Base-by-base conservation (phyloP, 1,140 invertebrate species). In the Heliothis virescens region DNA sequence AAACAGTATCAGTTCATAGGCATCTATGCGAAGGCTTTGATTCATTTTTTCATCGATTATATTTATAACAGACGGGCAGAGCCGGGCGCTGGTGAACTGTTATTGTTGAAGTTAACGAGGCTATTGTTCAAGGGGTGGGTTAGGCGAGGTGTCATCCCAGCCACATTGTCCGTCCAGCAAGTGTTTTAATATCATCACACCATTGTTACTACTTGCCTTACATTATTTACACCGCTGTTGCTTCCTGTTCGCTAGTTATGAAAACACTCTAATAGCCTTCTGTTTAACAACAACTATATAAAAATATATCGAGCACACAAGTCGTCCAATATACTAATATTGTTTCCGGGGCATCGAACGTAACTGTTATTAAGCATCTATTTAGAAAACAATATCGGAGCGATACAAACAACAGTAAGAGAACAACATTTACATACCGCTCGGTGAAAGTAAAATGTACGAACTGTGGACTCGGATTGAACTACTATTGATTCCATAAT, bases 51-150 rank as follows among this genome's bases (percentile, higher is more conserved):
- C 50, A 48, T 76, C 50, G 74, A 76, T 34, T 65, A n/a, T n/a
- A n/a, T n/a, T n/a, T n/a, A 55, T 65, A 69, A 34, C 26, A 47
- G 60, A 11, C 12, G 79, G 81, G 73, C 71, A 48, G 81, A 53
- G 79, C 65, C 80, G 79, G 83, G 62, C 76, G 77, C 84, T 82
- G 83, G 75, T 82, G 85, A 82, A 79, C 73, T 86, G 87, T 88
- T 91, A 92, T 94, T 92, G 90, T 92, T 85, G 73, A 83, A 86
- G 81, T 89, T 91, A 92, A 93, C 90, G 89, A 92, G 86, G 67
- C 87, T 79, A 90, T 93, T 94, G 91, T 91, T 90, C 73, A 69
- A 79, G 69, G 80, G 84, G 80, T 79, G 53, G 82, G 79, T 83
- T 86, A 82, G 79, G 72, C 82, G 81, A 88, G 85, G 88, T 91